Evolutionary conservation across 2,797 vertebrate species (phyloP).

Genomic region (Allobates femoralis): DNA sequence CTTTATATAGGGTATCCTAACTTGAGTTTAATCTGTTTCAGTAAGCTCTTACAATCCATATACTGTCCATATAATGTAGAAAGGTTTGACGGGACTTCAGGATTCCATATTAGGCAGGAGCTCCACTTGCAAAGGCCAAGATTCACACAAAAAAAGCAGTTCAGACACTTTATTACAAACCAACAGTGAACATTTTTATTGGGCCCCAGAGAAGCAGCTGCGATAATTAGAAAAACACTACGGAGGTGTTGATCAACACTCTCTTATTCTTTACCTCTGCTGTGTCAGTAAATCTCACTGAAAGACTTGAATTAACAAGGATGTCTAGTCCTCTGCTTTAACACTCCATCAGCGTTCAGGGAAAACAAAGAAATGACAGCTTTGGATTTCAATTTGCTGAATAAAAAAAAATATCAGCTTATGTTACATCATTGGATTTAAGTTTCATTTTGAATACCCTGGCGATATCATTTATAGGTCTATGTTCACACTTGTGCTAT

Average conservation of each 20-base stretch:
- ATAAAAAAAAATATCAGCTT: background rate
- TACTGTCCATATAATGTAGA: conserved; percentile 71
- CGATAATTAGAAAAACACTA: conserved; percentile 76
- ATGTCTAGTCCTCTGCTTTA: conserved; percentile 67
- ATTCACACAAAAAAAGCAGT: conserved; percentile 67
- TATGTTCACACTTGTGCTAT: background rate
- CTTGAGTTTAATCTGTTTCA: conserved; percentile 80
- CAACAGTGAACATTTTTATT: conserved; percentile 72
- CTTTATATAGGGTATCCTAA: conserved; percentile 74
- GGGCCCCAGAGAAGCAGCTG: conserved; percentile 71
- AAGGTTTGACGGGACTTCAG: conserved; percentile 70
- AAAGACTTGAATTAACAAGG: conserved; percentile 70
- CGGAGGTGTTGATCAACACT: conserved; percentile 70
- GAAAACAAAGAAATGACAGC: background rate
- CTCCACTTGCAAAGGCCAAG: conserved; percentile 70
- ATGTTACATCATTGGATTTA: background rate
- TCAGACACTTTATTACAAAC: conserved; percentile 73
- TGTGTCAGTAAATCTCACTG: conserved; percentile 70
- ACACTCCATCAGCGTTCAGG: conserved; percentile 27
- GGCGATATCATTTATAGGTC: background rate
- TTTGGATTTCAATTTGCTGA: conserved; percentile 8
- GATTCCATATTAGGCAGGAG: conserved; percentile 72
- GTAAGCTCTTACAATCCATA: conserved; percentile 73
- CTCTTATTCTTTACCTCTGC: conserved; percentile 65
- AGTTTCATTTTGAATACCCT: background rate